Percentiles rank a stretch among this genome's conserved stretches.
Evolutionary conservation across 2,888 invertebrate species (phyloP).

Genomic region (Galeruca laticollis): DNA sequence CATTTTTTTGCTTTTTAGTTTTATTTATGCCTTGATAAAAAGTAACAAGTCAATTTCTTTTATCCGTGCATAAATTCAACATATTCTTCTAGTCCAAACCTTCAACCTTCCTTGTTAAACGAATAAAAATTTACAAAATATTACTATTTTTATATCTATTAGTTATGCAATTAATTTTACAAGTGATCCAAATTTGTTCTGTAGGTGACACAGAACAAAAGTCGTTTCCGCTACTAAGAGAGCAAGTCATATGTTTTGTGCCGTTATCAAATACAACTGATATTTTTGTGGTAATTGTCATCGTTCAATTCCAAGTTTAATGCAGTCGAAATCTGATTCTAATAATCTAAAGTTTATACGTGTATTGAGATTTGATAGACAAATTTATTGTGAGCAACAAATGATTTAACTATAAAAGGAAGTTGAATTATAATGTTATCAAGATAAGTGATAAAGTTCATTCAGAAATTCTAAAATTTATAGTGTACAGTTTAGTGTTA

Average conservation of each 20-base stretch:
- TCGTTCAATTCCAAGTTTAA: neutral
- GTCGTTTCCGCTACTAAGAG: neutral
- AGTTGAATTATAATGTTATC: slow-evolving; percentile 27
- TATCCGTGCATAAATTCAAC: no score
- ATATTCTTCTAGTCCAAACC: no score
- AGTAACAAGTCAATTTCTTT: no score
- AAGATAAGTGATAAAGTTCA: slow-evolving; percentile 21
- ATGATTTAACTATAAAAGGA: slow-evolving; percentile 1
- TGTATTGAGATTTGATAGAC: neutral
- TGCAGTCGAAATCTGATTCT: slow-evolving; percentile 8
- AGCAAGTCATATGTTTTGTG: neutral
- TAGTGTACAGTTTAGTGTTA: slow-evolving; percentile 4
- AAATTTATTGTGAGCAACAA: neutral
- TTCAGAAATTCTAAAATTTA: slow-evolving; percentile 23
- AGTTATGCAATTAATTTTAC: neutral
- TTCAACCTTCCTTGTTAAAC: no score
- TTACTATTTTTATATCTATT: no score
- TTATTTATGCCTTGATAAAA: no score
- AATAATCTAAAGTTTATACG: neutral
- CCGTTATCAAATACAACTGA: no score
- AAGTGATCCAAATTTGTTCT: neutral
- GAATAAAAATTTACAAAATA: no score
- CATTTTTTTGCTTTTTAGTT: no score
- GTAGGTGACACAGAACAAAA: neutral
- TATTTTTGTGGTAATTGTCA: neutral